These are phyloP conservation scores for Tangara arthus DNA, from an alignment of 2,797 vertebrate species.

Conservation along the genomic window DNA sequence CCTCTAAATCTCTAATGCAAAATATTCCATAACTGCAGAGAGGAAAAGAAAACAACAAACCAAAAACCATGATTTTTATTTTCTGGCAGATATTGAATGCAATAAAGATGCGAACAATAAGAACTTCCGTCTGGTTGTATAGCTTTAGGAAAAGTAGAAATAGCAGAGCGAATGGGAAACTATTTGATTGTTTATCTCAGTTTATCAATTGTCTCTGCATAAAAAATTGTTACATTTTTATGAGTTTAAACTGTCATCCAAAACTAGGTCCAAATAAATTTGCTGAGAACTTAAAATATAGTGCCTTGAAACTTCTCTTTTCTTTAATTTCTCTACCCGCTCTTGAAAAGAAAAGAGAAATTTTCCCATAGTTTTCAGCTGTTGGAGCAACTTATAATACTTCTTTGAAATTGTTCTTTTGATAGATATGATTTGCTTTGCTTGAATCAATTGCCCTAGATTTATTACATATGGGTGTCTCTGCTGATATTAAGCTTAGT, in stretches of 20 bases:
- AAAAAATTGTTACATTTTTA: neutral
- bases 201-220: neutral
- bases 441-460: neutral
- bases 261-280: neutral
- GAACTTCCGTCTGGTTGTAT: neutral
- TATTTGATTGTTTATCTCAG: neutral
- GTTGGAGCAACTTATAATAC: neutral
- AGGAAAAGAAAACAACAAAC: neutral
- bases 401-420: neutral
- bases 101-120: neutral
- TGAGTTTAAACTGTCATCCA: neutral
- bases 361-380: neutral
- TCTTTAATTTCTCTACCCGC: neutral
- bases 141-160: neutral
- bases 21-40: neutral
- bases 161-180: neutral
- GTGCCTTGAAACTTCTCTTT: neutral
- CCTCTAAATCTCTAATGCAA: neutral
- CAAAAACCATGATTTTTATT: neutral
- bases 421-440: neutral
- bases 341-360: neutral
- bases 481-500: neutral
- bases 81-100: neutral
- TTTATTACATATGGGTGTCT: neutral
- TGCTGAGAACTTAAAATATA: neutral